Base-by-base conservation (phyloP, 2,113 vertebrate genomes). In the Promerops cafer region DNA sequence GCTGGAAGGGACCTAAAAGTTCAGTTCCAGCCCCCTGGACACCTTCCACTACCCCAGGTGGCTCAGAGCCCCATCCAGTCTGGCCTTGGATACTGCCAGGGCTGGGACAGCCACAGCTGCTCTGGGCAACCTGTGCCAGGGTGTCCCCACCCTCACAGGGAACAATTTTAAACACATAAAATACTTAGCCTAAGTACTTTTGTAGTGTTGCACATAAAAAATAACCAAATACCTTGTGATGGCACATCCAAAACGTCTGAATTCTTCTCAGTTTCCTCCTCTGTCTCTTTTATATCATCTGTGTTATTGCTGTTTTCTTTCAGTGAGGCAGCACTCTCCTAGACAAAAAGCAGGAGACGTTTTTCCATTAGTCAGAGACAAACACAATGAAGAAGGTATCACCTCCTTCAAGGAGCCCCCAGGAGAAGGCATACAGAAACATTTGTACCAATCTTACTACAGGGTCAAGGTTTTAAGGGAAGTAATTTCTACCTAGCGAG, bases 211-310 rank as follows among this genome's bases (percentile, higher is more conserved):
- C 45, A 49, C 5, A 10, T 49, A 42, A 83, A 89, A 78, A 17
- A 45, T 37, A 77, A 64, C 11, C 33, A 30, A 76, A 39, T 98
- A 98, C 98, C 97, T 98, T 90, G 49, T 44, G 61, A 45, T 19
- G 81, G 4, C 4, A 30, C 8, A 0, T 37, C 83, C 45, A 83
- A 19, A 42, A 24, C 42, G 20, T 85, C 86, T 47, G 88, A 69
- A 49, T 65, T 96, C 63, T 83, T 92, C 44, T 96, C 96, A n/a
- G 3, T 61, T n/a, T 93, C 61, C 16, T 91, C 63, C 57, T 61
- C 52, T 16, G 19, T 45, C 72, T 72, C 66, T 66, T 13, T 74
- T 75, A 57, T 3, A 33, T 49, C 47, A 49, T 10, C 23, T 66
- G 8, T n/a, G 16, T 70, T 94, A 37, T 1, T 92, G 40, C 20